Percentiles rank a stretch among this genome's conserved stretches.
These are phyloP conservation scores for Diceros bicornis DNA, from an alignment of 2,797 vertebrate genomes.

Conservation along the genomic window DNA sequence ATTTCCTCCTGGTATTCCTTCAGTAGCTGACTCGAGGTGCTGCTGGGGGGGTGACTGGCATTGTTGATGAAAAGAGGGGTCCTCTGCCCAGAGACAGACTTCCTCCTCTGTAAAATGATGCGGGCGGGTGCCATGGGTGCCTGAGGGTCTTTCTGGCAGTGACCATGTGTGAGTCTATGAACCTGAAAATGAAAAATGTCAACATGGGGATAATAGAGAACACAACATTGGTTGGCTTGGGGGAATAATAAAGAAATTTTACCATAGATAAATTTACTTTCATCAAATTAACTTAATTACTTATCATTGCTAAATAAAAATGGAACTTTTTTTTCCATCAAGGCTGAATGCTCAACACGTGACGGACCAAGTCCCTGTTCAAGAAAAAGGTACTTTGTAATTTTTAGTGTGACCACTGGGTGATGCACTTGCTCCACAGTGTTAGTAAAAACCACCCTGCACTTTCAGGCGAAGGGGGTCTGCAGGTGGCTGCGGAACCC, in stretches of 20 bases:
- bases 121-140: not conserved
- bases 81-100: not conserved
- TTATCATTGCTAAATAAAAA: slow-evolving; percentile 49
- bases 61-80: not conserved
- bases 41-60: not conserved
- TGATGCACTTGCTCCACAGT: slow-evolving; percentile 31
- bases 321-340: not conserved
- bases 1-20: not conserved
- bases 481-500: not conserved
- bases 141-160: not conserved
- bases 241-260: not conserved
- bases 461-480: not conserved
- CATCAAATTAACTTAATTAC: not conserved
- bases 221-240: not conserved
- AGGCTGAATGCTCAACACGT: not conserved
- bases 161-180: not conserved
- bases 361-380: rapidly evolving
- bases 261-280: not conserved
- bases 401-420: slow-evolving; percentile 61
- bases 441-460: not conserved
- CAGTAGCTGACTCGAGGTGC: not conserved
- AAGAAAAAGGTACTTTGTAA: slow-evolving; percentile 22
- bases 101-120: not conserved
- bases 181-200: not conserved
- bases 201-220: not conserved